Percentiles rank a stretch among this genome's conserved stretches.
phyloP scores from a whole-genome alignment of 2,888 invertebrate species.

The Chymomyza procnemis region DNA sequence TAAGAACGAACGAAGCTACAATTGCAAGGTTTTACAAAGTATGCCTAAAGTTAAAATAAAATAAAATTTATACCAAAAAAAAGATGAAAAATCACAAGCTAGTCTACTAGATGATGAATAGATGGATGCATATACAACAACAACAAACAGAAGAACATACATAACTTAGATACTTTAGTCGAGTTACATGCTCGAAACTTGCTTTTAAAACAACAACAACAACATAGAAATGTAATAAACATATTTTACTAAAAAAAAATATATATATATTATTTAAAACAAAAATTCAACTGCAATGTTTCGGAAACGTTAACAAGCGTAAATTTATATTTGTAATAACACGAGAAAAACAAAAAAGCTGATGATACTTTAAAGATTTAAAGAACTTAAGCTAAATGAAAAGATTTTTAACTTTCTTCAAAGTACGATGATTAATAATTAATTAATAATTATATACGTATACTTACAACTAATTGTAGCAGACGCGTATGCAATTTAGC shows the following conservation, averaged over 20 bases:
- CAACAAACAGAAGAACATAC: slow-evolving; percentile 12
- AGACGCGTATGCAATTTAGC: slow-evolving; percentile 51
- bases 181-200: slow-evolving; percentile 53
- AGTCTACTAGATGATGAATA: slow-evolving; percentile 30
- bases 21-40: slow-evolving; percentile 66
- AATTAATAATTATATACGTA: slow-evolving; percentile 25
- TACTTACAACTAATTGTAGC: slow-evolving; percentile 45
- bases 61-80: slow-evolving; percentile 20
- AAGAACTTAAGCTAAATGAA: slow-evolving; percentile 49
- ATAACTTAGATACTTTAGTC: slow-evolving; percentile 52
- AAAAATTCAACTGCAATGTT: too few relatives aligned
- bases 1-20: slow-evolving; percentile 54
- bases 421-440: slow-evolving; percentile 36
- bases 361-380: slow-evolving; percentile 57
- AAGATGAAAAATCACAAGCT: slow-evolving; percentile 19
- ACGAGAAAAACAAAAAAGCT: too few relatives aligned
- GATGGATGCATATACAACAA: slow-evolving; percentile 20
- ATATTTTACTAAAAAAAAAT: slow-evolving; percentile 37
- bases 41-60: slow-evolving; percentile 48
- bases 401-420: slow-evolving; percentile 62
- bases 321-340: slow-evolving; percentile 30
- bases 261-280: too few relatives aligned
- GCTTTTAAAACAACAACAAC: slow-evolving; percentile 52
- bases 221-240: slow-evolving; percentile 12
- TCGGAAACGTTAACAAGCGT: slow-evolving; percentile 34